Base-by-base conservation (phyloP, 2,888 invertebrate genomes). In the Ecdyonurus torrentis region DNA sequence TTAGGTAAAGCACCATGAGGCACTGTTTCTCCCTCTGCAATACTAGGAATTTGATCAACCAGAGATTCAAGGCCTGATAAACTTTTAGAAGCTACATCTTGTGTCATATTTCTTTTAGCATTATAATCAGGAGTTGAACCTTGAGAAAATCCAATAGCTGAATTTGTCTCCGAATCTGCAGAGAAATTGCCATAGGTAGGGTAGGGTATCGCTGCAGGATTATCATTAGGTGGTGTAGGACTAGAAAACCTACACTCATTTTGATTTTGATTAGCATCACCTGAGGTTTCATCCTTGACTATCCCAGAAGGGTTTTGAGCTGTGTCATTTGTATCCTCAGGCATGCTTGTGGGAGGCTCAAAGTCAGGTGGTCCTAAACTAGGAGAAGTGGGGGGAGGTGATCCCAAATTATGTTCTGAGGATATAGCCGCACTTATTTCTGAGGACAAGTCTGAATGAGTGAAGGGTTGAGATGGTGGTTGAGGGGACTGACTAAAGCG, bases 11-110 rank as follows among this genome's bases (percentile, higher is more conserved):
- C 61, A 63, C 63, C 62, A 63, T 66, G 71, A 1, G 71, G 68
- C 37, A 67, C 68, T 23, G 66, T 66, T 5, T 82, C 83, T 3
- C 85, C 86, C 70, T 91, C 90, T 63, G 87, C 85, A 74, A 91
- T 88, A 70, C 89, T 87, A 61, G 91, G 92, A 75, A 92, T 92
- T 80, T 92, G 92, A 77, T 92, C 91, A 67, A 92, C 91, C 60
- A 92, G 79, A 55, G 91, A 91, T 75, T 92, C 91, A 59, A 92
- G 79, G 22, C 91, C 92, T 20, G 91, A 91, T 60, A 90, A 78
- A 69, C 89, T 89, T 74, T 91, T 91, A 25, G 89, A 86, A n/a
- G 90, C 84, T 50, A 90, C 87, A 76, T 90, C 90, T 71, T 86
- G 86, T 53, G 69, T 70, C 23, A 66, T 52, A 61, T 65, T 65